phyloP scores from a whole-genome alignment of 2,113 vertebrate genomes.

The Aegithalos caudatus region DNA sequence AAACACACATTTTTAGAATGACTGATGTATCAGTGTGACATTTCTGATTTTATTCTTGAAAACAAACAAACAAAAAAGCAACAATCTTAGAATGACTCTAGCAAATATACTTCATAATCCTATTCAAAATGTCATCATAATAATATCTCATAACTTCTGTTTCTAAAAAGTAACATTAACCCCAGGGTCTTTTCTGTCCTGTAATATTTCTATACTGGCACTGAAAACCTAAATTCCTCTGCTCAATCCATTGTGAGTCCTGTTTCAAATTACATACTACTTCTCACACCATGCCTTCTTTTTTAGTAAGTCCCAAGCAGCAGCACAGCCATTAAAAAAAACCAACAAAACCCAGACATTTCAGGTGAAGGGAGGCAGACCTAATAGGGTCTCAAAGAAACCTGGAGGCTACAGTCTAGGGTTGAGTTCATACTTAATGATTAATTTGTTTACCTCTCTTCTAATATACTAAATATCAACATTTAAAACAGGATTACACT shows the following conservation, averaged over 20 bases:
- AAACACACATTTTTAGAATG: neutral
- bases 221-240: neutral
- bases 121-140: neutral
- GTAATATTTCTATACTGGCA: neutral
- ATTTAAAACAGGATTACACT: neutral
- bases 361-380: neutral
- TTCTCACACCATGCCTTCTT: neutral
- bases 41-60: neutral
- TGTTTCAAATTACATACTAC: neutral
- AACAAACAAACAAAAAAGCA: neutral
- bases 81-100: neutral
- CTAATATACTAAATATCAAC: neutral
- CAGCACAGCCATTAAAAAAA: neutral
- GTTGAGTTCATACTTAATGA: neutral
- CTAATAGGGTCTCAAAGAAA: neutral
- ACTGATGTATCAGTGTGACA: neutral
- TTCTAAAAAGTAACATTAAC: neutral
- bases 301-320: neutral
- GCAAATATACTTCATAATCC: neutral
- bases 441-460: neutral
- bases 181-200: neutral
- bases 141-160: neutral
- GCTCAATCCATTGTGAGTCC: neutral
- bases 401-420: neutral
- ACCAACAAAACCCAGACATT: rapidly evolving